These are phyloP conservation scores for Odocoileus hemionus DNA, from an alignment of 2,113 vertebrate species.

Conservation along the genomic window DNA sequence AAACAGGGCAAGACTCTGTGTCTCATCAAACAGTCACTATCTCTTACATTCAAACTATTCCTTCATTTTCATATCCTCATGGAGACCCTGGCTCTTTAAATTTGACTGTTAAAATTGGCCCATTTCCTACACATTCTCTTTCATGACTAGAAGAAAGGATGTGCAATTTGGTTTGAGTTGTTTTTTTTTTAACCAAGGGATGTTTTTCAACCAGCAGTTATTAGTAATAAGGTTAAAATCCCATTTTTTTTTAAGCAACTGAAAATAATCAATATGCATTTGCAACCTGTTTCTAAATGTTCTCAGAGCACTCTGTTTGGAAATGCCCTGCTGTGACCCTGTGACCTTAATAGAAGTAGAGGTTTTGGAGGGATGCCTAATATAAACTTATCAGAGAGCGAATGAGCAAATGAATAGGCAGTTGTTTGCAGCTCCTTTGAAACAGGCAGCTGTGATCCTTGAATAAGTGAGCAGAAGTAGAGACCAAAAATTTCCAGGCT, in stretches of 20 bases:
- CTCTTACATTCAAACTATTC: background rate
- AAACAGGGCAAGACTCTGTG: background rate
- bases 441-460: conserved; percentile 66
- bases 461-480: conserved; percentile 48
- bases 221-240: conserved; percentile 57
- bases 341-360: conserved; percentile 65
- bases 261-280: conserved; percentile 65
- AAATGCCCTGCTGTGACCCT: conserved; percentile 75
- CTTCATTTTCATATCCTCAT: background rate
- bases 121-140: background rate
- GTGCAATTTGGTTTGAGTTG: background rate
- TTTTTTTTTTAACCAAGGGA: background rate
- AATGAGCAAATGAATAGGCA: conserved; percentile 68
- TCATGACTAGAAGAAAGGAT: background rate
- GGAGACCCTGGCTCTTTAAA: background rate
- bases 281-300: conserved; percentile 51
- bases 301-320: conserved; percentile 66
- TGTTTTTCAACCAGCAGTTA: conserved; percentile 34
- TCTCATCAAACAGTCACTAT: background rate
- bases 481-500: conserved; percentile 49
- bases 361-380: conserved; percentile 72
- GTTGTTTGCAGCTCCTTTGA: conserved; percentile 66
- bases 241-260: conserved; percentile 65
- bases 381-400: conserved; percentile 60
- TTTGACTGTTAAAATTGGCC: background rate